Evolutionary conservation across 2,113 vertebrate genomes (phyloP).

Genomic region (Paralichthys olivaceus): DNA sequence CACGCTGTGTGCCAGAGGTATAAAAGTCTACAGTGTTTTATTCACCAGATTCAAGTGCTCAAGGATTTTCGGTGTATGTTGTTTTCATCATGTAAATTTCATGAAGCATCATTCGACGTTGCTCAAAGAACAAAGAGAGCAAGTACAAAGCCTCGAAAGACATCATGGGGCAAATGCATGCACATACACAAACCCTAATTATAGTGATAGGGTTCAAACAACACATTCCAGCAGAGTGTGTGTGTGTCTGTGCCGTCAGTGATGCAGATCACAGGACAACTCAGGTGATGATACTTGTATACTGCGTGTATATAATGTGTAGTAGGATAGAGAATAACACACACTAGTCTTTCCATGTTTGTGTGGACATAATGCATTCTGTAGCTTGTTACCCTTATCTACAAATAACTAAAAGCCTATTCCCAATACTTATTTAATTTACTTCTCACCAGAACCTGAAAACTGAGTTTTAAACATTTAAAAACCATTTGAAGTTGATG

Average conservation of each 20-base stretch:
- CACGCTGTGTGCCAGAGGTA: constrained; percentile 13
- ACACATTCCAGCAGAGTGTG: constrained; percentile 36
- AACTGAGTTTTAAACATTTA: background rate
- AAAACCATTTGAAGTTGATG: background rate
- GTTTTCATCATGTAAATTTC: background rate
- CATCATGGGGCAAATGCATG: constrained; percentile 36
- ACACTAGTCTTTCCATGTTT: background rate
- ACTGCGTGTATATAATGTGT: background rate
- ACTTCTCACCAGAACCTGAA: background rate
- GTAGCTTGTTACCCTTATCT: too few species aligned
- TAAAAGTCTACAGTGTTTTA: background rate
- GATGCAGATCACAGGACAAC: constrained; percentile 26
- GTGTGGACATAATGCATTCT: too few species aligned
- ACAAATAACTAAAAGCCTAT: background rate
- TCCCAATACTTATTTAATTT: too few species aligned
- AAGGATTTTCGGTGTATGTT: background rate
- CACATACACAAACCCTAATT: constrained; percentile 48
- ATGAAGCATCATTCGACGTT: constrained; percentile 10
- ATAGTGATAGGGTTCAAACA: constrained; percentile 60
- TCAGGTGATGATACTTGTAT: background rate
- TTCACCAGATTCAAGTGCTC: background rate
- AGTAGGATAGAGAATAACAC: background rate
- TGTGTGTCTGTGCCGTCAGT: constrained; percentile 26
- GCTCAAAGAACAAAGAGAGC: constrained; percentile 45
- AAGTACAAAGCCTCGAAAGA: constrained; percentile 36